Evolutionary conservation across 2,888 invertebrate species (phyloP).

Genomic region (Tipula helvola): DNA sequence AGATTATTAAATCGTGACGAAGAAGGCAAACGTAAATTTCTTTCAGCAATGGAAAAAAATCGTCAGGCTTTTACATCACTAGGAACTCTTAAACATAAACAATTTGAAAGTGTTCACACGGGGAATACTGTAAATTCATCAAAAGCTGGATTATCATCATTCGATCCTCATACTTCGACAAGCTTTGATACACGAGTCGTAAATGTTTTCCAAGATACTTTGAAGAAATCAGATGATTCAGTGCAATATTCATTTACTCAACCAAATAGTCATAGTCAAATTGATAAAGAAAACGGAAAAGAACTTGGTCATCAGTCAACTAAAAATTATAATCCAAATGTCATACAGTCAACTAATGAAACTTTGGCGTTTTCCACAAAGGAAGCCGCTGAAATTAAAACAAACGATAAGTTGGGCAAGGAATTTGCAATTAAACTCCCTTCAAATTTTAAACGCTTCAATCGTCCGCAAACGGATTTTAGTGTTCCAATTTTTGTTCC

Average conservation of each 20-base stretch:
- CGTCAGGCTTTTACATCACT: constrained; percentile 65
- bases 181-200: background rate
- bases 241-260: constrained; percentile 14
- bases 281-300: constrained; percentile 55
- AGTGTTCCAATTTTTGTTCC: constrained; percentile 27
- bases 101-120: constrained; percentile 41
- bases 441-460: constrained; percentile 23
- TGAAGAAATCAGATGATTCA: background rate
- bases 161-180: background rate
- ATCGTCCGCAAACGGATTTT: constrained; percentile 25
- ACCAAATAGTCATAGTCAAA: constrained; percentile 35
- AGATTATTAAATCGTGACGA: constrained; percentile 39
- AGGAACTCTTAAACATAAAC: constrained; percentile 50
- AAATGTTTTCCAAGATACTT: background rate
- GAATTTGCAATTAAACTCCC: constrained; percentile 17
- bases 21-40: constrained; percentile 40
- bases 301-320: constrained; percentile 57
- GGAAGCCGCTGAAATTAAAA: constrained; percentile 22
- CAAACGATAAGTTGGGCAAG: background rate
- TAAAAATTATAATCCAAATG: constrained; percentile 24
- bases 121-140: constrained; percentile 29
- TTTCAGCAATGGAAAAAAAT: constrained; percentile 51
- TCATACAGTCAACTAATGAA: background rate
- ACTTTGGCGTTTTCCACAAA: constrained; percentile 20
- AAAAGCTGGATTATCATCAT: constrained; percentile 24